These are phyloP conservation scores for Lonchura striata DNA, from an alignment of 2,113 vertebrate species.

Conservation along the genomic window DNA sequence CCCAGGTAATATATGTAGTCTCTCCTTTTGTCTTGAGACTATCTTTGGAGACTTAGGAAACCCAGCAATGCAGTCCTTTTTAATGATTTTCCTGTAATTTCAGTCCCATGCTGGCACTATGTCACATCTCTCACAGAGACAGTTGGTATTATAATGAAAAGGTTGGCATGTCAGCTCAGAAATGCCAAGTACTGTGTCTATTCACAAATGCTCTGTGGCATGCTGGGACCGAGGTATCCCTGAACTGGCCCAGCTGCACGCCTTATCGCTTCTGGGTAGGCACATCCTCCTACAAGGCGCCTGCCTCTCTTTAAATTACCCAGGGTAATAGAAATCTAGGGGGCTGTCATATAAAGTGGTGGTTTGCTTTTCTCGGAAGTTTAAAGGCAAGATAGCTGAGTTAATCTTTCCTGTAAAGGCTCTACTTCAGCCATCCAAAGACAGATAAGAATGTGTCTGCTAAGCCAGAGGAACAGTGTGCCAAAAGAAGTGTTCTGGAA, in stretches of 20 bases:
- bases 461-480: not conserved
- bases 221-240: not conserved
- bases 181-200: not conserved
- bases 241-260: not conserved
- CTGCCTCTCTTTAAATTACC: not conserved
- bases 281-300: not conserved
- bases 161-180: not conserved
- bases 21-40: not conserved
- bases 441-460: not conserved
- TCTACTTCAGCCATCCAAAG: not conserved
- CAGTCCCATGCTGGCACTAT: not conserved
- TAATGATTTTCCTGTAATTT: not conserved
- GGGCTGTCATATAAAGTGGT: not conserved
- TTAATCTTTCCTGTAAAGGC: conserved; percentile 4
- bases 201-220: not conserved
- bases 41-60: not conserved
- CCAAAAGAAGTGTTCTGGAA: not conserved
- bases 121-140: not conserved
- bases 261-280: not conserved
- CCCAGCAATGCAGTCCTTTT: not conserved
- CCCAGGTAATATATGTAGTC: not conserved
- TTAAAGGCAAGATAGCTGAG: not conserved
- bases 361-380: not conserved
- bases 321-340: not conserved
- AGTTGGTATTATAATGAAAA: not conserved